These are phyloP conservation scores for Chelon labrosus DNA, from an alignment of 2,797 vertebrate genomes.

Conservation along the genomic window DNA sequence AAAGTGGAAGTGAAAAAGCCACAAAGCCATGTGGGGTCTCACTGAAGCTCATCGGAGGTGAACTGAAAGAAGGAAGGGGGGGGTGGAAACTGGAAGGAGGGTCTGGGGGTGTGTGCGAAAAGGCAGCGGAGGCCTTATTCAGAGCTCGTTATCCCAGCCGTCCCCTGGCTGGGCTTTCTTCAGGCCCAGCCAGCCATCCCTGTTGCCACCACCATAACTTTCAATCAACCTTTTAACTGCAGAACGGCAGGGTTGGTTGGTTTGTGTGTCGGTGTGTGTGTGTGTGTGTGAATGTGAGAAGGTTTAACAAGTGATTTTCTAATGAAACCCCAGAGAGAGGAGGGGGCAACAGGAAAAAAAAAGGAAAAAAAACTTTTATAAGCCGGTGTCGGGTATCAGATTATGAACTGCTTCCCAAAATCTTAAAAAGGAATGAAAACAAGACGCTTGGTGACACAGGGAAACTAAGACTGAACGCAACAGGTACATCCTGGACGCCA, in stretches of 20 bases:
- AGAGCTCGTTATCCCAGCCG: slow-evolving; percentile 84
- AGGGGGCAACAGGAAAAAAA: slow-evolving; percentile 30
- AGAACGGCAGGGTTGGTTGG: slow-evolving; percentile 62
- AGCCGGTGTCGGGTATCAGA: slow-evolving; percentile 18
- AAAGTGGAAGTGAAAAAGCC: slow-evolving; percentile 75
- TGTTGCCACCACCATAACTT: slow-evolving; percentile 89
- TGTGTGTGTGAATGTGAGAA: slow-evolving; percentile 53
- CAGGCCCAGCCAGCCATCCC: slow-evolving; percentile 86
- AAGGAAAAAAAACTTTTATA: slow-evolving; percentile 27
- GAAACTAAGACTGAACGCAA: slow-evolving; percentile 22
- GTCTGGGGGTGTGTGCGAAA: slow-evolving; percentile 45
- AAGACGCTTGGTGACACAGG: slow-evolving; percentile 7
- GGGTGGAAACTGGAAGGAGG: slow-evolving; percentile 61
- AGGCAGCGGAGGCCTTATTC: slow-evolving; percentile 86
- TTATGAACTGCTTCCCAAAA: slow-evolving; percentile 30
- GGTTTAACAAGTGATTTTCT: slow-evolving; percentile 82
- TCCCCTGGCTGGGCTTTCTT: slow-evolving; percentile 83
- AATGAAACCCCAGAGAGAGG: slow-evolving; percentile 76
- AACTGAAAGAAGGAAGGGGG: slow-evolving; percentile 58
- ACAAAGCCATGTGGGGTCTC: slow-evolving; percentile 74
- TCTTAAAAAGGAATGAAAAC: slow-evolving; percentile 39
- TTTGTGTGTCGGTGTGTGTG: slow-evolving; percentile 43
- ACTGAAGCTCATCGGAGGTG: slow-evolving; percentile 72
- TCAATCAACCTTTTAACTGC: slow-evolving; percentile 89
- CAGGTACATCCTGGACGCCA: slow-evolving; percentile 47